These are phyloP conservation scores for Hipparchia sbordonii DNA, from an alignment of 2,888 invertebrate genomes.

Conservation along the genomic window DNA sequence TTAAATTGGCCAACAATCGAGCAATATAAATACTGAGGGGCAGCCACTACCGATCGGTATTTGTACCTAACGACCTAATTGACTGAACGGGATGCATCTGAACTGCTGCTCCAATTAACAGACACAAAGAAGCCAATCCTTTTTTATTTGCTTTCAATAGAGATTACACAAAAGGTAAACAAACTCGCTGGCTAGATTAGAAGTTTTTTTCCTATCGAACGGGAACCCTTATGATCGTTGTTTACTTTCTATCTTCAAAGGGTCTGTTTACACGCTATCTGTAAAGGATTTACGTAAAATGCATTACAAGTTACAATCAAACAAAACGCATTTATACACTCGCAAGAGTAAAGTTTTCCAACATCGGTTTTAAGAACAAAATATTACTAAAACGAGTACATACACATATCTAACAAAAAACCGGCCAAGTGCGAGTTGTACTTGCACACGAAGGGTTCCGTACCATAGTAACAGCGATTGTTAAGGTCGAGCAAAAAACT, in stretches of 20 bases:
- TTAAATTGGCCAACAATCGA: constrained; percentile 61
- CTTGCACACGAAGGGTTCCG: too few relatives aligned
- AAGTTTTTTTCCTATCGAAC: not conserved
- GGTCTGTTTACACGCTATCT: not conserved
- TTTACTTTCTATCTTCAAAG: constrained; percentile 7
- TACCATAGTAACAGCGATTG: too few relatives aligned
- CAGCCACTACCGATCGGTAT: constrained; percentile 23
- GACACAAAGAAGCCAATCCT: constrained; percentile 14
- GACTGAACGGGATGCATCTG: constrained; percentile 23
- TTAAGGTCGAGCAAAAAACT: too few relatives aligned
- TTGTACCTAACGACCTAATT: constrained; percentile 25
- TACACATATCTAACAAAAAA: too few relatives aligned
- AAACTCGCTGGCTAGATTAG: constrained; percentile 5
- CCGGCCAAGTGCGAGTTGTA: too few relatives aligned
- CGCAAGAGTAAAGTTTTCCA: too few relatives aligned
- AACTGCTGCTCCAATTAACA: constrained; percentile 17
- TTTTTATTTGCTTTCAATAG: constrained; percentile 7
- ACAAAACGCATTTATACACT: not conserved
- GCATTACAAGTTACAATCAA: too few relatives aligned
- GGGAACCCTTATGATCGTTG: not conserved
- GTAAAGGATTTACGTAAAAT: not conserved
- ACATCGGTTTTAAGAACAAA: too few relatives aligned
- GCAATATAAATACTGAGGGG: constrained; percentile 59
- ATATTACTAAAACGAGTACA: too few relatives aligned
- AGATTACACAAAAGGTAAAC: constrained; percentile 11